phyloP scores from a whole-genome alignment of 2,888 invertebrate genomes.

The Agonum fuliginosum region DNA sequence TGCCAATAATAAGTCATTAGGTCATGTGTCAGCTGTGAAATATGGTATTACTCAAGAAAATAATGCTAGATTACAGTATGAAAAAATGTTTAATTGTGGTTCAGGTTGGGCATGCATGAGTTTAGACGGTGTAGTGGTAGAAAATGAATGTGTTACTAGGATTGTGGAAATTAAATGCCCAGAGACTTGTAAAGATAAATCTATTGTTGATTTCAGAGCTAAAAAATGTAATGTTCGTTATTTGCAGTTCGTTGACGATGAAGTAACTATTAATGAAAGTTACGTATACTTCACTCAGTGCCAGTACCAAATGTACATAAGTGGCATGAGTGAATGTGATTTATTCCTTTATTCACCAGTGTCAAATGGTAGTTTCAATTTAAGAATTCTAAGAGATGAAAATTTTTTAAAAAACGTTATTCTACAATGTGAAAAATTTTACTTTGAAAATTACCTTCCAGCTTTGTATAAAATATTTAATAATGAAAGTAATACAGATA shows the following conservation, averaged over 20 bases:
- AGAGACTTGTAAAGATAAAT: neutral
- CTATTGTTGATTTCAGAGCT: neutral
- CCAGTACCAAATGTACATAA: neutral
- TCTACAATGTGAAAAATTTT: neutral
- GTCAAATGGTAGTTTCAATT: neutral
- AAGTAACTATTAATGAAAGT: neutral
- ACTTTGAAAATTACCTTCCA: neutral
- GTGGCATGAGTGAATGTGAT: neutral
- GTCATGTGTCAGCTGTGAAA: neutral
- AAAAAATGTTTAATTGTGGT: neutral
- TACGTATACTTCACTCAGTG: neutral
- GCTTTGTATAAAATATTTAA: neutral
- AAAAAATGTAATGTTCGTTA: neutral
- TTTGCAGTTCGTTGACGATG: neutral
- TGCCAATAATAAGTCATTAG: neutral
- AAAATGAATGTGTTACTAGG: too few species aligned
- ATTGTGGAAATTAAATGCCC: neutral
- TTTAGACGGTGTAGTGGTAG: neutral
- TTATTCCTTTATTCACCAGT: neutral
- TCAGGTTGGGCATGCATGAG: neutral
- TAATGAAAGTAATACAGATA: too few species aligned
- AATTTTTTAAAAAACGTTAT: neutral
- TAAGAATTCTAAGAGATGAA: neutral
- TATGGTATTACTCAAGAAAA: neutral
- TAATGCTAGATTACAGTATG: neutral